These are phyloP conservation scores for Tetranychus truncatus DNA, from an alignment of 2,888 invertebrate genomes.

Conservation along the genomic window DNA sequence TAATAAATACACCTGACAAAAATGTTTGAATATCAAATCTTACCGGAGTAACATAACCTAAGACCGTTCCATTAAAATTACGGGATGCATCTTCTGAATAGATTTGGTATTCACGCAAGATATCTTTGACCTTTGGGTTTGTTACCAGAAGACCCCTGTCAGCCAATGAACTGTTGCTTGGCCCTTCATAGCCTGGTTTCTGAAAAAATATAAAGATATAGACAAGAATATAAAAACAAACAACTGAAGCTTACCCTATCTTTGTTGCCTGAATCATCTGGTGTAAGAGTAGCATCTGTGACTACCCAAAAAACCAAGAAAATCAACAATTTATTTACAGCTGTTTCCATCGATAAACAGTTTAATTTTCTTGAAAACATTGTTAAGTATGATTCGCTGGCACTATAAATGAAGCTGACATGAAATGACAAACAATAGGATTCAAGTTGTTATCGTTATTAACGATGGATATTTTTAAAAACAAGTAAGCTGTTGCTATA, in stretches of 20 bases:
- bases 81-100: slow-evolving; percentile 49
- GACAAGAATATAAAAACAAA: neutral
- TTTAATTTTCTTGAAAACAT: too few species aligned
- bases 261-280: neutral
- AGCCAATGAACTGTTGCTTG: slow-evolving; percentile 42
- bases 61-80: slow-evolving; percentile 51
- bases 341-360: too few species aligned
- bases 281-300: neutral
- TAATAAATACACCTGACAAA: slow-evolving; percentile 12
- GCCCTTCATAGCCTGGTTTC: slow-evolving; percentile 18
- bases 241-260: neutral
- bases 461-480: too few species aligned
- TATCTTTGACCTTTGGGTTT: slow-evolving; percentile 49
- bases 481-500: too few species aligned
- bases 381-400: too few species aligned
- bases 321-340: too few species aligned
- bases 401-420: too few species aligned
- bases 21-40: slow-evolving; percentile 29
- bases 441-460: too few species aligned
- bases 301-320: too few species aligned
- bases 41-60: slow-evolving; percentile 83
- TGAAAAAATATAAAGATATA: neutral
- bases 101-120: slow-evolving; percentile 52
- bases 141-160: slow-evolving; percentile 50
- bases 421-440: too few species aligned